phyloP scores from a whole-genome alignment of 2,888 invertebrate genomes.

The Hipparchia semele region DNA sequence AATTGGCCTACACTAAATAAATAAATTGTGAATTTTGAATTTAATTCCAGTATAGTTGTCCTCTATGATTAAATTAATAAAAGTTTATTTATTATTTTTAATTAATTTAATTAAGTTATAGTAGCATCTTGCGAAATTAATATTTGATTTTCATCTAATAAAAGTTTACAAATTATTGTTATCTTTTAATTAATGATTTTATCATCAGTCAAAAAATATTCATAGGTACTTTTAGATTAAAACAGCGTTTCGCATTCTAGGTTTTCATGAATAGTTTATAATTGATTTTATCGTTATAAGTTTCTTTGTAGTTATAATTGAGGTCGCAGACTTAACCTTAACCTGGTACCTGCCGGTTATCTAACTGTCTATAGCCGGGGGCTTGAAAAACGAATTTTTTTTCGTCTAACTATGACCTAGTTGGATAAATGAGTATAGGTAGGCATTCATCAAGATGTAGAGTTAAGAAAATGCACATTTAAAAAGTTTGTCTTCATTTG shows the following conservation, averaged over 20 bases:
- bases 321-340: slow-evolving; percentile 29
- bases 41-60: no score
- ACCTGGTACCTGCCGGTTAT: slow-evolving; percentile 22
- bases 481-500: no score
- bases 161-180: no score
- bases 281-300: slow-evolving; percentile 23
- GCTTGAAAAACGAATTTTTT: slow-evolving; percentile 12
- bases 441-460: no score
- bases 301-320: slow-evolving; percentile 27
- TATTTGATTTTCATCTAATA: no score
- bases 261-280: slow-evolving; percentile 11
- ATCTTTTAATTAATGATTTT: neutral
- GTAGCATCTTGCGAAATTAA: no score
- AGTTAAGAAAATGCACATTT: no score
- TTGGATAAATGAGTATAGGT: neutral
- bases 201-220: neutral
- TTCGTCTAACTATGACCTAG: slow-evolving; percentile 10
- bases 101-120: no score
- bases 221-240: neutral
- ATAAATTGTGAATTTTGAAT: no score
- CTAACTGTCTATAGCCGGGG: neutral
- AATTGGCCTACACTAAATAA: no score
- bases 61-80: no score
- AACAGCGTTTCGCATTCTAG: slow-evolving; percentile 6
- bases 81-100: no score